Conservation (phyloP, 2,797 vertebrate genomes). For the Takifugu rubripes region DNA sequence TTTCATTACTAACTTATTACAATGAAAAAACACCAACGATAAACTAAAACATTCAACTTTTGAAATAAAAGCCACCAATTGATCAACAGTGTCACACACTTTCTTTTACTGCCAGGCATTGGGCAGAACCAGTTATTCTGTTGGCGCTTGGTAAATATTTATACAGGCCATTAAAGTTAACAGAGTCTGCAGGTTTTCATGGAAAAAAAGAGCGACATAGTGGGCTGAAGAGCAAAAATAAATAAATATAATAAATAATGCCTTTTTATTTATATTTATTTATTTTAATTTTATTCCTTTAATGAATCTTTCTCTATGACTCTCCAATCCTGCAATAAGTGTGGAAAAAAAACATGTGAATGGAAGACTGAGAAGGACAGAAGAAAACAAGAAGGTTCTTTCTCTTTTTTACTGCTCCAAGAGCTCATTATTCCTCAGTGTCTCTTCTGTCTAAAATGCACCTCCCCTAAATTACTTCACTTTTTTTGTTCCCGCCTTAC, state of each 20-base stretch:
- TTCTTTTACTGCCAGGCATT: conserved; percentile 18
- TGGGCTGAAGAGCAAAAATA: conserved; percentile 4
- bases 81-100: conserved; percentile 10
- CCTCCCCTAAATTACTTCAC: conserved; percentile 40
- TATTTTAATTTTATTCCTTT: conserved; percentile 19
- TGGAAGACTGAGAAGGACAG: conserved; percentile 40
- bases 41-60: no score
- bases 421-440: conserved; percentile 81
- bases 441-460: conserved; percentile 51
- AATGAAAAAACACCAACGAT: no score
- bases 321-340: conserved; percentile 74
- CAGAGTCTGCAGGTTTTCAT: background rate
- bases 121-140: conserved; percentile 12
- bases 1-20: no score
- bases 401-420: conserved; percentile 57
- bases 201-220: conserved; percentile 11
- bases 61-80: no score
- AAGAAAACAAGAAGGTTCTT: conserved; percentile 72
- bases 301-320: conserved; percentile 37
- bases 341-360: conserved; percentile 80
- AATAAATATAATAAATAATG: background rate
- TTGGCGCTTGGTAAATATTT: conserved; percentile 49
- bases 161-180: conserved; percentile 22
- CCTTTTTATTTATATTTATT: no score
- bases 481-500: conserved; percentile 44